These are phyloP conservation scores for Carterocephalus palaemon DNA, from an alignment of 2,888 invertebrate genomes.

Conservation along the genomic window DNA sequence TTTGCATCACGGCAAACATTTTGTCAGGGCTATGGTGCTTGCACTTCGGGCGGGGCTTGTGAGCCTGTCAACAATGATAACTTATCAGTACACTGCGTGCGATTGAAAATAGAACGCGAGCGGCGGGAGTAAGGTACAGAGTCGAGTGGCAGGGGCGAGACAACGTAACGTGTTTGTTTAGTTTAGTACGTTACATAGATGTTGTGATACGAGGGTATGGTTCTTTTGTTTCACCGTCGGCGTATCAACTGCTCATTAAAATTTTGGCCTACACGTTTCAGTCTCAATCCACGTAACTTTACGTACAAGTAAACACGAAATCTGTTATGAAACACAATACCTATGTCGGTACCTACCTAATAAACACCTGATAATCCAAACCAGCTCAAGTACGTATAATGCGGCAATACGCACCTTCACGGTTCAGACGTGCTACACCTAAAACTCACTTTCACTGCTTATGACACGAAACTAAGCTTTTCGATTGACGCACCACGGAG, in stretches of 20 bases:
- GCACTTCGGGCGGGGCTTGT: constrained; percentile 73
- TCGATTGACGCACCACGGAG: constrained; percentile 28
- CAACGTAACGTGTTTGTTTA: constrained; percentile 22
- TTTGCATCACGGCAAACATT: constrained; percentile 95
- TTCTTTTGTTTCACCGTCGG: constrained; percentile 26
- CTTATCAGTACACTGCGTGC: constrained; percentile 48
- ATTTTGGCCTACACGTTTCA: too few species aligned
- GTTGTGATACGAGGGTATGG: constrained; percentile 20
- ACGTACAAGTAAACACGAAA: too few species aligned
- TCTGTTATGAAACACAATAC: too few species aligned
- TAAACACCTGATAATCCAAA: too few species aligned
- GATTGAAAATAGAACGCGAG: not conserved
- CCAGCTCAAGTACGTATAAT: too few species aligned
- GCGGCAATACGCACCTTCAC: constrained; percentile 30
- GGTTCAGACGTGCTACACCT: constrained; percentile 15
- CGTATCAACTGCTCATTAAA: constrained; percentile 21
- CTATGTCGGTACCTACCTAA: too few species aligned
- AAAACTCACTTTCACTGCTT: constrained; percentile 29
- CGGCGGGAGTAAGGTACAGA: constrained; percentile 1
- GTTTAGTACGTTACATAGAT: constrained; percentile 12
- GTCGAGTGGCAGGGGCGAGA: constrained; percentile 3
- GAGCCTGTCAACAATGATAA: constrained; percentile 66
- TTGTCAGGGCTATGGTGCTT: constrained; percentile 78
- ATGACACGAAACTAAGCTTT: constrained; percentile 11
- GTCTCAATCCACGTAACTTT: too few species aligned